Evolutionary conservation across 2,888 invertebrate species (phyloP).

Genomic region (Opisthograptis luteolata): DNA sequence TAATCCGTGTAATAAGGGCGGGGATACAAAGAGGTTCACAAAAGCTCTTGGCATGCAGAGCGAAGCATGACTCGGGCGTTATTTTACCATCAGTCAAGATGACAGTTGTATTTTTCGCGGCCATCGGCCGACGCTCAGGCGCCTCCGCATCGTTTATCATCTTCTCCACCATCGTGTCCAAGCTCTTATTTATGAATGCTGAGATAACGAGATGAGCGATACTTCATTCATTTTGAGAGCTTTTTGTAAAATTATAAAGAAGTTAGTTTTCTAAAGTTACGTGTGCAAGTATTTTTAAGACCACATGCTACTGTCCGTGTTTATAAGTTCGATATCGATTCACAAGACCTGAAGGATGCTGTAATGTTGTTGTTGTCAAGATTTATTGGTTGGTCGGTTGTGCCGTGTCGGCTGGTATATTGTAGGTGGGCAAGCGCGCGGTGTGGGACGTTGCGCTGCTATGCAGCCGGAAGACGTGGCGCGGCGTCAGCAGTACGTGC

Average conservation of each 20-base stretch:
- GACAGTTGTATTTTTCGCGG: conserved; percentile 82
- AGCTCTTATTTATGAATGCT: conserved; percentile 67
- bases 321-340: conserved; percentile 13
- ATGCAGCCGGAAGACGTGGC: conserved; percentile 55
- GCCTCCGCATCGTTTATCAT: conserved; percentile 79
- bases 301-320: background rate
- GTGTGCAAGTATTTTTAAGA: background rate
- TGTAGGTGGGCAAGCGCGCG: conserved; percentile 42
- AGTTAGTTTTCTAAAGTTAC: conserved; percentile 8
- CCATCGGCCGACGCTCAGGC: conserved; percentile 76
- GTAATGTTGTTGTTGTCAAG: conserved; percentile 41
- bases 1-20: conserved; percentile 69
- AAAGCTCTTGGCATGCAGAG: conserved; percentile 75
- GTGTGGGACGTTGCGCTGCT: no score
- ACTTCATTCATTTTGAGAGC: conserved; percentile 33
- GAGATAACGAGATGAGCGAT: conserved; percentile 42
- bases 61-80: conserved; percentile 74
- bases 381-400: conserved; percentile 45
- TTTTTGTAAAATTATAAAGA: conserved; percentile 21
- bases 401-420: conserved; percentile 41
- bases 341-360: conserved; percentile 29
- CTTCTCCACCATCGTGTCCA: conserved; percentile 64
- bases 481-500: conserved; percentile 71
- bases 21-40: conserved; percentile 68
- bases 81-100: conserved; percentile 82